Conservation (phyloP, 1,140 invertebrate species). For the Drosophila trapezifrons region DNA sequence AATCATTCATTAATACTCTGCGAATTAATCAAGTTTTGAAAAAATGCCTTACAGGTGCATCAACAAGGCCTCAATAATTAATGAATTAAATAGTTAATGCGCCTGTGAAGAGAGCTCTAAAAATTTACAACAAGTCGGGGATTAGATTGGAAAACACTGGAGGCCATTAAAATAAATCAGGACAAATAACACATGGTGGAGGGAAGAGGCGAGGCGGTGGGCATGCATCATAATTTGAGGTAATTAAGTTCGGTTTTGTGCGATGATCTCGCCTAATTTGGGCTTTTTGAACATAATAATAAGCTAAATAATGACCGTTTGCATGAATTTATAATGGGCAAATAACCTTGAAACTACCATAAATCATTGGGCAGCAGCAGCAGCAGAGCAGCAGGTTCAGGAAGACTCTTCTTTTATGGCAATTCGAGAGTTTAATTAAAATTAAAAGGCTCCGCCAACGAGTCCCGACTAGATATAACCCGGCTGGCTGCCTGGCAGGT, state of each 20-base stretch:
- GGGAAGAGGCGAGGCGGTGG: neutral
- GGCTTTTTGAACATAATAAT: conserved; percentile 34
- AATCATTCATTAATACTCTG: conserved; percentile 7
- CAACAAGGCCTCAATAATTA: conserved; percentile 13
- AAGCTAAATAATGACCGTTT: conserved; percentile 38
- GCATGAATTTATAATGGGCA: conserved; percentile 43
- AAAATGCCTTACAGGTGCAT: conserved; percentile 11
- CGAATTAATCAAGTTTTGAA: conserved; percentile 7
- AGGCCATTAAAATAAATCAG: conserved; percentile 39
- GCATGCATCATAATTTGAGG: conserved; percentile 39
- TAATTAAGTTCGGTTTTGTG: conserved; percentile 39
- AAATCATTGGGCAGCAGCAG: conserved; percentile 40
- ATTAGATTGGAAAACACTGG: conserved; percentile 25
- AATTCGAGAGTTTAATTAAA: conserved; percentile 55
- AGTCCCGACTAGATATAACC: conserved; percentile 47
- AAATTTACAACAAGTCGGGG: conserved; percentile 33
- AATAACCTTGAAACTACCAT: conserved; percentile 42
- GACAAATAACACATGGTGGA: neutral
- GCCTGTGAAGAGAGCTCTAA: neutral
- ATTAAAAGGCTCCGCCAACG: conserved; percentile 41
- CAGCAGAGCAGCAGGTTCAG: conserved; percentile 20
- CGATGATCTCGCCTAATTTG: conserved; percentile 41
- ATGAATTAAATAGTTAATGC: conserved; percentile 12
- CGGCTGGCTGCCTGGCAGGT: conserved; percentile 42
- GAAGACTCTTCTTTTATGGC: conserved; percentile 40